These are phyloP conservation scores for Hecatera dysodea DNA, from an alignment of 2,888 invertebrate genomes.

Conservation along the genomic window DNA sequence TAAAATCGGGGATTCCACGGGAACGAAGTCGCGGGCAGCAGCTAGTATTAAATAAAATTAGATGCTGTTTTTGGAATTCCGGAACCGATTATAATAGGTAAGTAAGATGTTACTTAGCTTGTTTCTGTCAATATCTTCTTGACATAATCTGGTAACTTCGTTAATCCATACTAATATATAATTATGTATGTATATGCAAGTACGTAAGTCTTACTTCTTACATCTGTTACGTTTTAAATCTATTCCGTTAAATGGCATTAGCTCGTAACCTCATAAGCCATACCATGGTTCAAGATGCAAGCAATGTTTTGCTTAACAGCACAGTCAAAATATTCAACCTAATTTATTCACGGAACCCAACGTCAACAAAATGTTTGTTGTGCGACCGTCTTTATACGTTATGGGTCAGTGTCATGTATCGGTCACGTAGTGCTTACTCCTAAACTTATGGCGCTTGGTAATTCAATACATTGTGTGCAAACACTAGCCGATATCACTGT, in stretches of 20 bases:
- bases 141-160: not conserved
- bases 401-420: conserved; percentile 86
- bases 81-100: not conserved
- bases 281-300: not conserved
- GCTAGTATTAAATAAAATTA: too few relatives aligned
- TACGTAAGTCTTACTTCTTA: too few relatives aligned
- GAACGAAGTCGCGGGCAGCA: too few relatives aligned
- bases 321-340: conserved; percentile 17
- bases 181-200: too few relatives aligned
- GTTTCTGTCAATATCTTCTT: conserved; percentile 1
- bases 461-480: conserved; percentile 82
- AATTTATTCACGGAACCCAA: conserved; percentile 65
- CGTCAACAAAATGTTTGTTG: conserved; percentile 60
- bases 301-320: not conserved
- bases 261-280: not conserved
- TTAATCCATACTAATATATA: too few relatives aligned
- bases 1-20: too few relatives aligned
- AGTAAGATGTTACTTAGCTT: not conserved
- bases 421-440: conserved; percentile 87
- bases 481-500: conserved; percentile 64
- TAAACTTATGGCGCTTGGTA: conserved; percentile 83
- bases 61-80: not conserved
- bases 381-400: conserved; percentile 68
- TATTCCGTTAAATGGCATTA: too few relatives aligned
- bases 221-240: not conserved